These are phyloP conservation scores for Climacteris rufus DNA, from an alignment of 2,113 vertebrate species.

Conservation along the genomic window DNA sequence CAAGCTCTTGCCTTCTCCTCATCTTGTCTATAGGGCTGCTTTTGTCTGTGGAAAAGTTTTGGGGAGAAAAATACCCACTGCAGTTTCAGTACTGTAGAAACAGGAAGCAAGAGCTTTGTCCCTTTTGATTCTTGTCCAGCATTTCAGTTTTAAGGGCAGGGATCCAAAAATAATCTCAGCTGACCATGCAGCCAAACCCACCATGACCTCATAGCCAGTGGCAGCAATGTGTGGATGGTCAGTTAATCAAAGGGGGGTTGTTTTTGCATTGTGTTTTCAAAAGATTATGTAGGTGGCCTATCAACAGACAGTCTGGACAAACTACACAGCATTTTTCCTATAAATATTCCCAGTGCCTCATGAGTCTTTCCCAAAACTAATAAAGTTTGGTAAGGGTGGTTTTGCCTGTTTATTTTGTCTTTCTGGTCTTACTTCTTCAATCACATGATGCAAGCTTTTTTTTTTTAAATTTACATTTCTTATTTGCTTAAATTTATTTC, in stretches of 20 bases:
- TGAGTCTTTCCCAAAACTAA: neutral
- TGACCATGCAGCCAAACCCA: neutral
- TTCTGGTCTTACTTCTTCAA: neutral
- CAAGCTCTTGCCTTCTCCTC: neutral
- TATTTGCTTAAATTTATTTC: neutral
- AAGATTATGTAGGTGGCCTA: neutral
- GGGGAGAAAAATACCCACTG: neutral
- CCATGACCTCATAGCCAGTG: constrained; percentile 14
- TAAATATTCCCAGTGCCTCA: neutral
- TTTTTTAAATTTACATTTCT: neutral
- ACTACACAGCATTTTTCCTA: neutral
- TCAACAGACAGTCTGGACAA: neutral
- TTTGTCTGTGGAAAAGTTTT: neutral
- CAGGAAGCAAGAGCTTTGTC: constrained; percentile 45
- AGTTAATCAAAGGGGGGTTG: neutral
- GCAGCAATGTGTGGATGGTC: neutral
- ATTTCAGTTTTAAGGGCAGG: neutral
- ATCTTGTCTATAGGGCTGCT: neutral
- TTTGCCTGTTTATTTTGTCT: neutral
- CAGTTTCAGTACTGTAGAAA: neutral
- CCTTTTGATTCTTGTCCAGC: constrained; percentile 22
- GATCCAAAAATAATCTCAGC: constrained; percentile 48
- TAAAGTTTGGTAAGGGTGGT: neutral
- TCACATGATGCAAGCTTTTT: neutral
- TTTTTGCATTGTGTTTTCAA: neutral